These are phyloP conservation scores for Lagodon rhomboides DNA, from an alignment of 2,797 vertebrate genomes.

Conservation along the genomic window DNA sequence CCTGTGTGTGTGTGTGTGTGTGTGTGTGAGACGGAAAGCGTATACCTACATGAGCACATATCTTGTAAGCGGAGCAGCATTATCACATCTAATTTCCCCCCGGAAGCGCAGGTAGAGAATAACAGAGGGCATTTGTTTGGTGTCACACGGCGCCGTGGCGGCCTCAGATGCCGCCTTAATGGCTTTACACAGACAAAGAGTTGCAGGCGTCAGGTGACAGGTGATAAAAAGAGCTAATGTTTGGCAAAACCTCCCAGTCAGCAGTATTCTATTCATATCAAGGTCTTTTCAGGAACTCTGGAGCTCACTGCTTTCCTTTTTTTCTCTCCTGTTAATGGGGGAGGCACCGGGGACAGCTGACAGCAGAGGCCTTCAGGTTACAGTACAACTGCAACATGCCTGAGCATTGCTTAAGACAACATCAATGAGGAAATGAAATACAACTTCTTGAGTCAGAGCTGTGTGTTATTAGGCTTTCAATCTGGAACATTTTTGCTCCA, in stretches of 20 bases:
- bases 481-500: background rate
- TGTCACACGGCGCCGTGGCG: conserved; percentile 59
- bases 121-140: conserved; percentile 75
- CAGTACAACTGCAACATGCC: conserved; percentile 11
- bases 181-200: conserved; percentile 63
- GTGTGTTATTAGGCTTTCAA: conserved; percentile 39
- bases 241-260: conserved; percentile 63
- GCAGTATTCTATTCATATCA: conserved; percentile 68
- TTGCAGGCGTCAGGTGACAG: conserved; percentile 71
- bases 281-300: conserved; percentile 40
- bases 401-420: conserved; percentile 6
- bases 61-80: conserved; percentile 75
- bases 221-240: conserved; percentile 68
- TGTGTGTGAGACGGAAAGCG: background rate
- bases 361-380: conserved; percentile 45
- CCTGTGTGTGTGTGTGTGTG: background rate
- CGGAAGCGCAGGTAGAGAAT: conserved; percentile 67
- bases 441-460: conserved; percentile 5
- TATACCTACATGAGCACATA: conserved; percentile 32
- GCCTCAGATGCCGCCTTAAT: conserved; percentile 66
- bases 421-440: conserved; percentile 20
- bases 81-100: conserved; percentile 75
- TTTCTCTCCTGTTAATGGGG: conserved; percentile 26
- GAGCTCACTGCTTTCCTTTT: conserved; percentile 30
- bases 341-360: conserved; percentile 45